Base-by-base conservation (phyloP, 1,140 invertebrate species). In the Rhizoglyphus robini region DNA sequence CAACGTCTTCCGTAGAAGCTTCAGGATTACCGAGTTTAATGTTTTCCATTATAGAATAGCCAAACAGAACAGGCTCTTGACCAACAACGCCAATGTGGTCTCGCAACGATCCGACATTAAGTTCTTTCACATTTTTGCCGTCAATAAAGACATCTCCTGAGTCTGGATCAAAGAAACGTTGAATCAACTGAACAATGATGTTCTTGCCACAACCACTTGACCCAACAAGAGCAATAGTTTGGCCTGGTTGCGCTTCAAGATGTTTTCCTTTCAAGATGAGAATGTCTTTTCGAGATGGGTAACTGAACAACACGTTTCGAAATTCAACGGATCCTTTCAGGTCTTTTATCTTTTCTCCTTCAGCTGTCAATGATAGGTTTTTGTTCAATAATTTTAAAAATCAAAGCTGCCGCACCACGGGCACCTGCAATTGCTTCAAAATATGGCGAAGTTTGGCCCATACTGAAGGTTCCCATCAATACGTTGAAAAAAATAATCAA, bases 161-260 rank as follows among this genome's bases (percentile, higher is more conserved):
- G 2, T 18, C 34, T 32, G 70, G 70, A 60, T 78, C 73, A 70
- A 81, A 79, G 83, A 84, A 87, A 69, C 91, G 80, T 71, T 92
- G 86, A 41, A 94, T 74, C 23, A 95, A 74, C 70, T 89, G 86
- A 41, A 92, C 85, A 68, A 90, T 84, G 2, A 90, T 94, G 20
- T 87, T 90, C 74, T 95, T 95, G 27, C 90, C 91, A 76, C 88
- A 92, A 1, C 90, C 90, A 63, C 86, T 89, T 0, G 83, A 76
- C 2, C 91, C 90, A 2, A 93, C 88, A 31, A 96, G 73, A 0
- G 90, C 90, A 0, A 90, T 76, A 1, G 86, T 90, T 74, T 87
- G 81, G 0, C 88, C 88, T 25, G 77, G 74, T 31, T 79, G 71
- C 0, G 86, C 77, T 0, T 73, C 74, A 20, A 86, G 69, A 64